Conservation (phyloP, 1,140 invertebrate genomes). For the Cryptotermes secundus region DNA sequence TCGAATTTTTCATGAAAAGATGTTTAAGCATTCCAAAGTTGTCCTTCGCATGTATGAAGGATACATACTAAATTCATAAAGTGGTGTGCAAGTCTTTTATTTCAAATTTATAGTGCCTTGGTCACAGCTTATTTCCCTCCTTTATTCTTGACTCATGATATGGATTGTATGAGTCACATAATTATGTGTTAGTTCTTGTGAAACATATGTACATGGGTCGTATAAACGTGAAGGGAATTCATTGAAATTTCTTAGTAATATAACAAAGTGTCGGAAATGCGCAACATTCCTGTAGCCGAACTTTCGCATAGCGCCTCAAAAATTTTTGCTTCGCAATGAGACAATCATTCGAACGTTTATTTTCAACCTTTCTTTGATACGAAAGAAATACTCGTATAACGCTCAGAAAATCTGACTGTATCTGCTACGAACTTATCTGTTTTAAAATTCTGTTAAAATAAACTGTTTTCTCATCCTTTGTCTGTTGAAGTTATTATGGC, state of each 20-base stretch:
- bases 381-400: too few relatives aligned
- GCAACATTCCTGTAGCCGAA: too few relatives aligned
- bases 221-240: not conserved
- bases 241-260: not conserved
- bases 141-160: not conserved
- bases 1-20: not conserved
- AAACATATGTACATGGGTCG: not conserved
- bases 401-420: too few relatives aligned
- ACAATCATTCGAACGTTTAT: too few relatives aligned
- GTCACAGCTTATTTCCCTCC: not conserved
- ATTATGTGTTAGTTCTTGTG: not conserved
- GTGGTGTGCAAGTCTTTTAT: conserved; percentile 1
- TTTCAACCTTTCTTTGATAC: too few relatives aligned
- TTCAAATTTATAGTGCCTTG: conserved; percentile 5
- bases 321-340: too few relatives aligned
- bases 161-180: not conserved
- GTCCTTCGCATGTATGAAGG: not conserved
- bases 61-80: not conserved
- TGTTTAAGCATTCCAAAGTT: not conserved
- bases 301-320: too few relatives aligned
- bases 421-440: too few relatives aligned
- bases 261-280: not conserved
- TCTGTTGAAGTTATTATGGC: too few relatives aligned
- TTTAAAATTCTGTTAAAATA: too few relatives aligned
- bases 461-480: too few relatives aligned